A percentile compares a stretch with the other conserved stretches of the same genome.
These are phyloP conservation scores for Aphodius granarius DNA, from an alignment of 2,888 invertebrate species.

Conservation along the genomic window DNA sequence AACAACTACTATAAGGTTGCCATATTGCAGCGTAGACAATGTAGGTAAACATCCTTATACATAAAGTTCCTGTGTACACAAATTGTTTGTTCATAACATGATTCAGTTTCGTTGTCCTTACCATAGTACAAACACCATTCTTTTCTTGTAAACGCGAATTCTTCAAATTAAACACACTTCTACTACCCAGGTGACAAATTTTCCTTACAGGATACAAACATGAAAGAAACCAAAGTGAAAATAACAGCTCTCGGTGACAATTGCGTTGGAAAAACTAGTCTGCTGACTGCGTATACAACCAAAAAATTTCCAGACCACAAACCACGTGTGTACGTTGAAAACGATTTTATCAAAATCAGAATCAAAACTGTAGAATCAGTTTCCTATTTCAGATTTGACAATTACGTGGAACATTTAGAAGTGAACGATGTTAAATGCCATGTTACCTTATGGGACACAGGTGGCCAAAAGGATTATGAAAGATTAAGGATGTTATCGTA, in stretches of 20 bases:
- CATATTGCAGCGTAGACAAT: neutral
- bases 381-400: conserved; percentile 72
- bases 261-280: neutral
- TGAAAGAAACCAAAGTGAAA: neutral
- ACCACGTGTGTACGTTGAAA: neutral
- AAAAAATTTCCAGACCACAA: neutral
- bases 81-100: neutral
- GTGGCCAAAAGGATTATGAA: conserved; percentile 91
- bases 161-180: neutral
- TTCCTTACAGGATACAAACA: neutral
- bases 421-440: conserved; percentile 82
- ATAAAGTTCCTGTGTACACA: neutral
- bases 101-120: no score
- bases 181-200: neutral
- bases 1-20: neutral
- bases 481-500: conserved; percentile 84
- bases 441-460: conserved; percentile 89
- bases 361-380: neutral
- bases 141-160: neutral
- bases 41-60: no score
- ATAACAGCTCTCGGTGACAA: neutral
- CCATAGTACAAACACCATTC: neutral
- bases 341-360: neutral
- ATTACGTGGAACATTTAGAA: conserved; percentile 76
- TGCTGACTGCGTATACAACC: neutral